A percentile compares a stretch with the other conserved stretches of the same genome.
These are phyloP conservation scores for Phasianus colchicus DNA, from an alignment of 2,113 vertebrate genomes.

Conservation along the genomic window DNA sequence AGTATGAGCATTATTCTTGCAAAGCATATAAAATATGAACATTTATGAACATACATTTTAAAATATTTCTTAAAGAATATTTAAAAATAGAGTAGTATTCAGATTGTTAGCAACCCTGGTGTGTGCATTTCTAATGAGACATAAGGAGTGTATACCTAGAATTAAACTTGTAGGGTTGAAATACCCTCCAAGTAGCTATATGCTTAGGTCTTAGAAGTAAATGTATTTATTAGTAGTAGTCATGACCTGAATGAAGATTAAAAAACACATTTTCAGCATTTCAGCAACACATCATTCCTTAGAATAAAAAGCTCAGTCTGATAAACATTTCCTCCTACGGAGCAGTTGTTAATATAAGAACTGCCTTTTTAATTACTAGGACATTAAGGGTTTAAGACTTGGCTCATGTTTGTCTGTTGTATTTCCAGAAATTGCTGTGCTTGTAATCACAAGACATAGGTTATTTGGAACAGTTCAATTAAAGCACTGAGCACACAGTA, in stretches of 20 bases:
- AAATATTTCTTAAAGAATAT: background rate
- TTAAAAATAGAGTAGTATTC: background rate
- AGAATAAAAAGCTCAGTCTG: background rate
- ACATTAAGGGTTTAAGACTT: background rate
- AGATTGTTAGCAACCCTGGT: background rate
- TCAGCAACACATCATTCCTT: background rate
- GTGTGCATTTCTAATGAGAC: background rate
- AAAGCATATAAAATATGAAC: background rate
- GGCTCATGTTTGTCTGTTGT: background rate
- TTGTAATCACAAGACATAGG: background rate
- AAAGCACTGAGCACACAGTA: background rate
- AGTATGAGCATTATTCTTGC: background rate
- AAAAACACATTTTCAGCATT: background rate
- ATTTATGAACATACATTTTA: background rate
- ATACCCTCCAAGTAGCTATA: background rate
- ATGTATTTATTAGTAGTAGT: background rate
- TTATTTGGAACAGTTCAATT: background rate
- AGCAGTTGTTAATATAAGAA: background rate
- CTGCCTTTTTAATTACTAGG: slow-evolving; percentile 11
- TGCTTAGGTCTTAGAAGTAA: background rate
- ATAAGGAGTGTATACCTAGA: background rate
- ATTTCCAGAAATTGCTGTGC: background rate
- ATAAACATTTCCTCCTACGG: background rate
- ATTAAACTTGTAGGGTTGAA: background rate
- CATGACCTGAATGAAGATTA: background rate